Percentiles rank a stretch among this genome's conserved stretches.
phyloP scores from a whole-genome alignment of 2,888 invertebrate species.

The Hypsopygia costalis region DNA sequence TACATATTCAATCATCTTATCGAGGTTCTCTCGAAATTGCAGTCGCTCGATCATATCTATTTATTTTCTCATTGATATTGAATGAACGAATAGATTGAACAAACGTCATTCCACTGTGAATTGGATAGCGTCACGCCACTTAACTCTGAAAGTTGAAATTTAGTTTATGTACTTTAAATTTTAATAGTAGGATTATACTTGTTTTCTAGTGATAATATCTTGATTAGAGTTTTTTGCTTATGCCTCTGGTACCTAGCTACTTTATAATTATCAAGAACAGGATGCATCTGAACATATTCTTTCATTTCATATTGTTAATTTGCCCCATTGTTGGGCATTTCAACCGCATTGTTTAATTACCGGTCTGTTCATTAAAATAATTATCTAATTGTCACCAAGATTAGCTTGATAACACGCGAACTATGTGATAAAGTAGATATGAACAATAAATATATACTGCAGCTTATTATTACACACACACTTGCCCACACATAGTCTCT shows the following conservation, averaged over 20 bases:
- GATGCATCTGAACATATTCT: neutral
- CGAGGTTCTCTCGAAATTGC: slow-evolving; percentile 12
- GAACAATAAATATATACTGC: slow-evolving; percentile 6
- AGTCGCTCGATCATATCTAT: slow-evolving; percentile 12
- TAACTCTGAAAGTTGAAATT: slow-evolving; percentile 25
- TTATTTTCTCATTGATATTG: slow-evolving; percentile 29
- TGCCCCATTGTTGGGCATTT: slow-evolving; percentile 24
- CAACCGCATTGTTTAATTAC: slow-evolving; percentile 34
- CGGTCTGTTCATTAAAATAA: slow-evolving; percentile 48
- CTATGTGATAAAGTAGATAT: slow-evolving; percentile 38
- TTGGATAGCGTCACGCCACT: slow-evolving; percentile 49
- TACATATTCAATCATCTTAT: too few species aligned
- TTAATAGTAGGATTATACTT: too few species aligned
- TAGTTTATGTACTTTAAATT: neutral
- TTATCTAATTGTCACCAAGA: slow-evolving; percentile 46
- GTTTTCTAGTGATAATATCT: too few species aligned
- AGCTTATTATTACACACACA: neutral
- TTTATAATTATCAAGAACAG: neutral
- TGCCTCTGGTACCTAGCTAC: too few species aligned
- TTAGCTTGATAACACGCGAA: slow-evolving; percentile 39
- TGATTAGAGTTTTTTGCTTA: too few species aligned
- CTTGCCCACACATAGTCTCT: too few species aligned
- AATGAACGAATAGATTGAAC: slow-evolving; percentile 33
- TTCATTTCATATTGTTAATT: slow-evolving; percentile 6
- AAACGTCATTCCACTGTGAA: slow-evolving; percentile 18